Percentiles rank a stretch among this genome's conserved stretches.
Conservation (phyloP, 2,113 vertebrate species). For the Apteryx owenii region DNA sequence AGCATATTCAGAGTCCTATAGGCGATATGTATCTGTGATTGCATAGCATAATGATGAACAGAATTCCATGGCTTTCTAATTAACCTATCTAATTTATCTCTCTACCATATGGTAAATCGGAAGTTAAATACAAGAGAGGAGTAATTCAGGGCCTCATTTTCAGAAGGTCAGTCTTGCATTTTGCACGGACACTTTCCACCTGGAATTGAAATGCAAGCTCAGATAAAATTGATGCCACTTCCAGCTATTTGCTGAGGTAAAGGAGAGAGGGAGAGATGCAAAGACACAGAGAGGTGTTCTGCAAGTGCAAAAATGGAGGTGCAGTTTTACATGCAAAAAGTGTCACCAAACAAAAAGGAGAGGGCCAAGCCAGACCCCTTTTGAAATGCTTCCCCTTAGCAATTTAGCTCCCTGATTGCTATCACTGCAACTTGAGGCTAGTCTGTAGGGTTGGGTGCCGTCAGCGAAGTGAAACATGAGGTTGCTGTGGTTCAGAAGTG, state of each 20-base stretch:
- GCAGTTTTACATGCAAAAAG: not conserved
- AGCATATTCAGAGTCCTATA: slow-evolving; percentile 43
- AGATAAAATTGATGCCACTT: not conserved
- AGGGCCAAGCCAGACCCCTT: accelerated
- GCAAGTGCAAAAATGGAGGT: not conserved
- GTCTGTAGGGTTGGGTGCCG: not conserved
- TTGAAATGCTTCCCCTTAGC: not conserved
- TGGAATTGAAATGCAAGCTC: not conserved
- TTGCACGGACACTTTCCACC: not conserved
- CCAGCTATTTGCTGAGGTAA: not conserved
- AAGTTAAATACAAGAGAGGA: slow-evolving; percentile 22
- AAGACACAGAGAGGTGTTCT: not conserved
- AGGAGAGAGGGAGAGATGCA: not conserved
- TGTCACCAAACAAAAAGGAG: not conserved
- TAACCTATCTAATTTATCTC: slow-evolving; percentile 52
- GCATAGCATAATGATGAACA: not conserved
- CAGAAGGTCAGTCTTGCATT: not conserved
- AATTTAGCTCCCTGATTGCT: not conserved
- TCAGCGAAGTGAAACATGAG: accelerated
- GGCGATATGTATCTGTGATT: not conserved
- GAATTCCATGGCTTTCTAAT: slow-evolving; percentile 38
- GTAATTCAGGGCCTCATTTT: slow-evolving; percentile 26
- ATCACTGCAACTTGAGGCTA: not conserved
- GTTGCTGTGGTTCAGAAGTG: not conserved
- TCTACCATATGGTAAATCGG: not conserved